Evolutionary conservation across 2,113 vertebrate species (phyloP), one percentile per base, ranked within the genome.

Genomic region (Pycnonotus jocosus): DNA sequence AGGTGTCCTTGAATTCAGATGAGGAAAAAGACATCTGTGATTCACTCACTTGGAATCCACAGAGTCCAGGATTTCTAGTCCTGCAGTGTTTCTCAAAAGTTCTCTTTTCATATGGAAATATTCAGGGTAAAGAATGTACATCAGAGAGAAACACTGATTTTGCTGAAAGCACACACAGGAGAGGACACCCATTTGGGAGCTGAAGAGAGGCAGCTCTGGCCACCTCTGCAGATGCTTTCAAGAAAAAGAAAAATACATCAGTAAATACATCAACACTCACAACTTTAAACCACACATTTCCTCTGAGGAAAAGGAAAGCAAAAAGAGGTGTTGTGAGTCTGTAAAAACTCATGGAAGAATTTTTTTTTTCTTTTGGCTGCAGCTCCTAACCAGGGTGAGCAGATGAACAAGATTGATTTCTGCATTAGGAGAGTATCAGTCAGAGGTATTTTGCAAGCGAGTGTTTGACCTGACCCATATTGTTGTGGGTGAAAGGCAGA

Each of bases 21-120:
- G 42, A 74, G 50, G 50, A 37, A 89, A 90, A 91, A 80, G 64
- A 5, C 54, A 66, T 1, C 1, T 7, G 2, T 70, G 44, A 47
- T 56, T 81, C 65, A n/a, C 38, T 81, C 23, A 21, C 56, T 68
- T 68, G 48, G 86, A 82, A 92, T 45, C n/a, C 61, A 62, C 71
- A 65, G 51, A 42, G 33, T 58, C 23, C 5, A 37, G 18, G 21
- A 73, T 70, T 92, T 76, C 23, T 48, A 33, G 30, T 66, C 66
- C n/a, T 45, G 14, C 7, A 23, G 33, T 81, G 79, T 94, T 64
- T 72, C 66, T 81, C 81, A 83, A 38, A 37, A 38, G 56, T 90
- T 69, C 65, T 88, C 81, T 94, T 96, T 88, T 84, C 76, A 92
- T 88, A 42, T 72, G 81, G 88, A 97, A 97, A 91, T 82, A 54